Conservation (phyloP, 2,113 vertebrate genomes). For the Perca schrenkii region DNA sequence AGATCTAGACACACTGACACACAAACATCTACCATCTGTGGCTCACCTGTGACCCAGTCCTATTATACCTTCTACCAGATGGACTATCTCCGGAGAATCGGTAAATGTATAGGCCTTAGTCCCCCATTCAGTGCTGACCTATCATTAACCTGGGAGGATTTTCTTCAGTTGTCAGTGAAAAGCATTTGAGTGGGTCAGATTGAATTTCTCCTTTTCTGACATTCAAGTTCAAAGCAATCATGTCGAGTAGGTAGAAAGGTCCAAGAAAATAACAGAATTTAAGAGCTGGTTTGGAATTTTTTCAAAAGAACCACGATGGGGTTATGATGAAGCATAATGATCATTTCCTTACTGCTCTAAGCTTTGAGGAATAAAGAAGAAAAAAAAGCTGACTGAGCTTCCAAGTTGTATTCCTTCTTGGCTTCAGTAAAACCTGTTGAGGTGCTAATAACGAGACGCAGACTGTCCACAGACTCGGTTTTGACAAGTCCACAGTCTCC, state of each 20-base stretch:
- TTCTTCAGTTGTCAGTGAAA: conserved; percentile 54
- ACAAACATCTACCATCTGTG: conserved; percentile 52
- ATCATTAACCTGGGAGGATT: conserved; percentile 65
- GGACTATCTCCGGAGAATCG: conserved; percentile 45
- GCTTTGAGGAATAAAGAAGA: conserved; percentile 12
- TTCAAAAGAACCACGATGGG: conserved; percentile 39
- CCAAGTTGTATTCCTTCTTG: conserved; percentile 58
- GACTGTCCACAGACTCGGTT: conserved; percentile 56
- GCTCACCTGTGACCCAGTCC: conserved; percentile 62
- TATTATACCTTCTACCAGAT: conserved; percentile 64
- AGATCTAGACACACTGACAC: conserved; percentile 37
- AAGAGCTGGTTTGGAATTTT: conserved; percentile 50
- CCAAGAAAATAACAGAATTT: conserved; percentile 50
- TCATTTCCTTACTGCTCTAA: conserved; percentile 34
- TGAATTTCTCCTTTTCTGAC: conserved; percentile 62
- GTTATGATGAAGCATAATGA: conserved; percentile 46
- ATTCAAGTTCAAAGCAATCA: conserved; percentile 62
- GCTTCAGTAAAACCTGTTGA: conserved; percentile 61
- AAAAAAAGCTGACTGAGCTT: conserved; percentile 4
- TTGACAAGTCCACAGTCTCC: conserved; percentile 72
- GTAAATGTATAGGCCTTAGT: conserved; percentile 40
- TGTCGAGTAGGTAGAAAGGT: conserved; percentile 21
- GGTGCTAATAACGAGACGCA: conserved; percentile 72
- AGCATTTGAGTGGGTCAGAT: conserved; percentile 54
- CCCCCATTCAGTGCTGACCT: conserved; percentile 41